Base-by-base conservation (phyloP, 2,888 invertebrate species). In the Lasioglossum oenotherae region DNA sequence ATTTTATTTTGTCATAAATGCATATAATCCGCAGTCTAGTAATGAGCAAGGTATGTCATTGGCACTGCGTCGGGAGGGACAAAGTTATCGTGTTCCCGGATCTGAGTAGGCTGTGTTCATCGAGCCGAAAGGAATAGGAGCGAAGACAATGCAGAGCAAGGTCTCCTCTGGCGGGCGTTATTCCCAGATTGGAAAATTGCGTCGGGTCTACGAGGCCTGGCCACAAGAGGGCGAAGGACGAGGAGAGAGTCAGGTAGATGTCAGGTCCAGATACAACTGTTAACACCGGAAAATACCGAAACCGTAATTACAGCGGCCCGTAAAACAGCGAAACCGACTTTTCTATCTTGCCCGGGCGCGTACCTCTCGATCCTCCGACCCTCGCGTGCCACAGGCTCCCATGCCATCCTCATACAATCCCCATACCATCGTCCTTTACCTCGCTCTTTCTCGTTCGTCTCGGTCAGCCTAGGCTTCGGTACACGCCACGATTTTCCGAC, bases 181-280 rank as follows among this genome's bases (percentile, higher is more conserved):
- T 75, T 57, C 53, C 69, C 35, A 69, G 53, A 79, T 85, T 35
- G 80, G 84, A 78, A 80, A 84, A 85, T 84, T 80, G 77, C 84
- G 74, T 71, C 31, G 74, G n/a, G 23, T 19, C 53, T 60, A 41
- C 41, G 31, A 46, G 27, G 80, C 35, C 27, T 49, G 38, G 74
- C n/a, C 75, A 57, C 75, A 76, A 74, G 49, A 35, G 76, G 85
- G 49, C 57, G 64, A 67, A 38, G 46, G 74, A 27, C 44, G 35
- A 35, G 69, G 53, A 73, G 78, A 71, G 71, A 71, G 74, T 60
- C 77, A 67, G 87, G 78, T 74, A 91, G 91, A 92, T 92, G 93
- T 93, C 93, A 93, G 89, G 87, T 86, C 79, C 93, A 93, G 92
- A 89, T 89, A 89, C 82, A 84, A 89, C 90, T 82, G 87, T 90